Conservation (phyloP, 1,140 invertebrate genomes). For the Drosophila grimshawi region DNA sequence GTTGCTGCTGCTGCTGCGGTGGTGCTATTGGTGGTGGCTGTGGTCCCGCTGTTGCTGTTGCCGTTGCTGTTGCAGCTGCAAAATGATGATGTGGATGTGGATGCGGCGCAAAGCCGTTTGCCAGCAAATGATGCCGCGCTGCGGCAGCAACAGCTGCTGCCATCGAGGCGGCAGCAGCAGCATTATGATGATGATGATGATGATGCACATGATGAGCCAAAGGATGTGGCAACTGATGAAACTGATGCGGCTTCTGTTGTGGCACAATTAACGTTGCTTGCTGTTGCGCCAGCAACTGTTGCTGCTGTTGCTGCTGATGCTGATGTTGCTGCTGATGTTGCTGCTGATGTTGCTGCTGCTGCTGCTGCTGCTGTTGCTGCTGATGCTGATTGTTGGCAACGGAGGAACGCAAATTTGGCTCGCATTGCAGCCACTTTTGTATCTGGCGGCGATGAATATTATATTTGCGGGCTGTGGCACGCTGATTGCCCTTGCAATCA, state of each 20-base stretch:
- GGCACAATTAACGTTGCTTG: slow-evolving; percentile 7
- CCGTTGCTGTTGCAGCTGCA: slow-evolving; percentile 16
- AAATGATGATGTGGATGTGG: slow-evolving; percentile 27
- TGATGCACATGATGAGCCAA: slow-evolving; percentile 63
- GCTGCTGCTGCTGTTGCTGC: slow-evolving; percentile 64
- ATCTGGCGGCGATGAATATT: slow-evolving; percentile 94
- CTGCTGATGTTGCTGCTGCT: slow-evolving; percentile 62
- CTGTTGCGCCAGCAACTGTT: slow-evolving; percentile 54
- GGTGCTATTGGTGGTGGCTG: slow-evolving; percentile 42
- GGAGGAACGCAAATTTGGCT: slow-evolving; percentile 89
- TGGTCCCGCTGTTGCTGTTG: slow-evolving; percentile 13
- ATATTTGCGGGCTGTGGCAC: slow-evolving; percentile 93
- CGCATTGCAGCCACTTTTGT: slow-evolving; percentile 94
- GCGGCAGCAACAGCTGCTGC: slow-evolving; percentile 54
- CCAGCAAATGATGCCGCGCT: slow-evolving; percentile 65
- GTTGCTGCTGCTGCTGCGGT: slow-evolving; percentile 63
- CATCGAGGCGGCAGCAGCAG: slow-evolving; percentile 54
- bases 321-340: slow-evolving; percentile 42
- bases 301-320: slow-evolving; percentile 38
- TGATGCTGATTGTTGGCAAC: slow-evolving; percentile 85
- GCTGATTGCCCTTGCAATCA: slow-evolving; percentile 93
- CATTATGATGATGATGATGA: slow-evolving; percentile 59
- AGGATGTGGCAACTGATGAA: slow-evolving; percentile 61
- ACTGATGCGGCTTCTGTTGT: slow-evolving; percentile 47
- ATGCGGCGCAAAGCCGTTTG: slow-evolving; percentile 55